phyloP scores from a whole-genome alignment of 2,113 vertebrate genomes.

The Planiliza haematocheilus region DNA sequence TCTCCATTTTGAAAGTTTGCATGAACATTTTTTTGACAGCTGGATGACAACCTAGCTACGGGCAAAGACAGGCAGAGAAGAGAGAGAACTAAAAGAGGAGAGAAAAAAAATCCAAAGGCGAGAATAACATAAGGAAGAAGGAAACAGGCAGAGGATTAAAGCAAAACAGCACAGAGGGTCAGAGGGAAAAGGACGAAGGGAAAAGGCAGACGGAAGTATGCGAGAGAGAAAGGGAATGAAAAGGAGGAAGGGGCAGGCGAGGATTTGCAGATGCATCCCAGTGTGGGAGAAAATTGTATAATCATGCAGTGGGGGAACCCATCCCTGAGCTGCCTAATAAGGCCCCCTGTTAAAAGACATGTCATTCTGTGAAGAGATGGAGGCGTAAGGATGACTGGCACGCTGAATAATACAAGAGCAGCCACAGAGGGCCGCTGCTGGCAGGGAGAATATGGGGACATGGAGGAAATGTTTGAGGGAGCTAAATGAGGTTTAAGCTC shows the following conservation, averaged over 20 bases:
- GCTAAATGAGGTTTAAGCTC: slow-evolving; percentile 37
- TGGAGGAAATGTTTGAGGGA: slow-evolving; percentile 22
- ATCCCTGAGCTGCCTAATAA: slow-evolving; percentile 64
- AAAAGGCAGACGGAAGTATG: neutral
- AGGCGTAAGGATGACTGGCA: slow-evolving; percentile 52
- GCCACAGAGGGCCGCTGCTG: slow-evolving; percentile 26
- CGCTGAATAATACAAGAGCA: slow-evolving; percentile 66
- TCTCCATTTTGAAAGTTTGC: slow-evolving; percentile 40
- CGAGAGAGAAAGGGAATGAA: neutral
- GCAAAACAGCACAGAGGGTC: slow-evolving; percentile 8
- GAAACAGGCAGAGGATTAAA: slow-evolving; percentile 21
- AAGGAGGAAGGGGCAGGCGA: neutral
- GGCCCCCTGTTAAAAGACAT: slow-evolving; percentile 66
- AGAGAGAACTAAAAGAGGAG: neutral
- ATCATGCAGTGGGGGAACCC: slow-evolving; percentile 22
- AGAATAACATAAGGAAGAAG: slow-evolving; percentile 15
- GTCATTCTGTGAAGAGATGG: slow-evolving; percentile 46
- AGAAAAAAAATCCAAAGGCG: slow-evolving; percentile 19
- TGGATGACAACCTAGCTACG: slow-evolving; percentile 30
- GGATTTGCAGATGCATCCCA: slow-evolving; percentile 38
- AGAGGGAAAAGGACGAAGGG: neutral
- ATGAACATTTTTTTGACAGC: slow-evolving; percentile 48
- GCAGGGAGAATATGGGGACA: slow-evolving; percentile 45
- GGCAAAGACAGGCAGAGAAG: slow-evolving; percentile 37
- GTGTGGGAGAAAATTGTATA: slow-evolving; percentile 41